Evolutionary conservation across 2,113 vertebrate species (phyloP).

Genomic region (Mus spicilegus): DNA sequence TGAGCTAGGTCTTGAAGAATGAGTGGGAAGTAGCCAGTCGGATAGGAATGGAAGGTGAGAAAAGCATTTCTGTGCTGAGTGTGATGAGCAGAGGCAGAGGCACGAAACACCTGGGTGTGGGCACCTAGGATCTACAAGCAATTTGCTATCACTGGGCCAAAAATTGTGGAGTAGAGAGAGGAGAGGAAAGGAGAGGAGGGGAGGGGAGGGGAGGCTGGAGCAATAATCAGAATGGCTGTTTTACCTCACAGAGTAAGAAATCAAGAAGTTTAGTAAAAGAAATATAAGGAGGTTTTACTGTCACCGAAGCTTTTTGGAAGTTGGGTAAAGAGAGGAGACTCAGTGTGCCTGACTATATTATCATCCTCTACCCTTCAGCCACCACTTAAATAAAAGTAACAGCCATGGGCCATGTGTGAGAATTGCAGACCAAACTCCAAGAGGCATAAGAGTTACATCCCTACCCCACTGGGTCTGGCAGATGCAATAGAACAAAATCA

Average conservation of each 20-base stretch:
- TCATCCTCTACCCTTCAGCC: neutral
- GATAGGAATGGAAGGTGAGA: conserved; percentile 34
- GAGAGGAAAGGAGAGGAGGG: neutral
- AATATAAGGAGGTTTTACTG: neutral
- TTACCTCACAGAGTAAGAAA: neutral
- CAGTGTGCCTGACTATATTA: neutral
- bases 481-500: neutral
- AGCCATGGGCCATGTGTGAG: neutral
- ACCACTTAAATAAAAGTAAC: neutral
- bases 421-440: neutral
- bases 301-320: neutral
- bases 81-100: conserved; percentile 16
- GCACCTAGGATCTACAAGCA: neutral
- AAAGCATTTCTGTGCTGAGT: conserved; percentile 55
- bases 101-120: conserved; percentile 25
- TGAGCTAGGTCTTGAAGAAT: conserved; percentile 33
- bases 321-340: neutral
- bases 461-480: neutral
- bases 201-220: neutral
- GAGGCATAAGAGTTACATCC: neutral
- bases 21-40: neutral
- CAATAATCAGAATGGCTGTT: neutral
- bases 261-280: neutral
- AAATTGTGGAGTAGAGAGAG: neutral
- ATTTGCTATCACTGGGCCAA: neutral